These are phyloP conservation scores for Lepidotrigona ventralis DNA, from an alignment of 1,140 invertebrate genomes.

Conservation along the genomic window DNA sequence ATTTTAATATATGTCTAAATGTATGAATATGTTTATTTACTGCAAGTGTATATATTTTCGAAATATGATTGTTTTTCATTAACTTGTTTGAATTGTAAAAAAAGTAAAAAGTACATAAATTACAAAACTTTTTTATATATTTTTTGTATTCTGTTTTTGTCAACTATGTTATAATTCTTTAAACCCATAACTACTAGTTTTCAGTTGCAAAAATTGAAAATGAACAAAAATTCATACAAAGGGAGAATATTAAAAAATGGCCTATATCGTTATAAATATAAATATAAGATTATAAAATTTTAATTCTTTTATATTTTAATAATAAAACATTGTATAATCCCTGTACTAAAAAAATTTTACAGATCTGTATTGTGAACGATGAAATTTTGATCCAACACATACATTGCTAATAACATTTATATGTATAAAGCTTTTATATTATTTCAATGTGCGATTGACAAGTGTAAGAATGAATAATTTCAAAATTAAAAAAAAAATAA, in stretches of 20 bases:
- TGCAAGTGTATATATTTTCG: constrained; percentile 49
- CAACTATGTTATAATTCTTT: background rate
- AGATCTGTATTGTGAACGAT: constrained; percentile 31
- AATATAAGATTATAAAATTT: constrained; percentile 24
- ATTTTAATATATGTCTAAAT: constrained; percentile 27
- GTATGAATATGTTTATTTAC: constrained; percentile 47
- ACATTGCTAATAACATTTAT: constrained; percentile 47
- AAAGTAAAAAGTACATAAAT: constrained; percentile 11
- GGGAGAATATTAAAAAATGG: constrained; percentile 33
- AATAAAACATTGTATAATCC: constrained; percentile 48
- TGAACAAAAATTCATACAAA: constrained; percentile 30
- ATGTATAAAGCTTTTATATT: constrained; percentile 66
- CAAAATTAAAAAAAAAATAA: constrained; percentile 48
- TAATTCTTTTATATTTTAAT: constrained; percentile 33
- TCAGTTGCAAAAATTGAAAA: constrained; percentile 19
- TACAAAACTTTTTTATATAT: constrained; percentile 22
- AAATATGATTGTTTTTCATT: constrained; percentile 35
- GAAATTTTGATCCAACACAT: constrained; percentile 36
- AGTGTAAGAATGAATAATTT: constrained; percentile 57
- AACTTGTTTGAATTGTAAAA: constrained; percentile 15
- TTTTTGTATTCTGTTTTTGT: constrained; percentile 20
- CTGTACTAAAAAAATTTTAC: constrained; percentile 46
- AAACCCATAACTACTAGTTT: constrained; percentile 9
- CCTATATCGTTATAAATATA: constrained; percentile 44
- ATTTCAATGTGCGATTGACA: constrained; percentile 53